Percentiles rank a stretch among this genome's conserved stretches.
Evolutionary conservation across 1,140 invertebrate species (phyloP).

Genomic region (Eupeodes corollae): DNA sequence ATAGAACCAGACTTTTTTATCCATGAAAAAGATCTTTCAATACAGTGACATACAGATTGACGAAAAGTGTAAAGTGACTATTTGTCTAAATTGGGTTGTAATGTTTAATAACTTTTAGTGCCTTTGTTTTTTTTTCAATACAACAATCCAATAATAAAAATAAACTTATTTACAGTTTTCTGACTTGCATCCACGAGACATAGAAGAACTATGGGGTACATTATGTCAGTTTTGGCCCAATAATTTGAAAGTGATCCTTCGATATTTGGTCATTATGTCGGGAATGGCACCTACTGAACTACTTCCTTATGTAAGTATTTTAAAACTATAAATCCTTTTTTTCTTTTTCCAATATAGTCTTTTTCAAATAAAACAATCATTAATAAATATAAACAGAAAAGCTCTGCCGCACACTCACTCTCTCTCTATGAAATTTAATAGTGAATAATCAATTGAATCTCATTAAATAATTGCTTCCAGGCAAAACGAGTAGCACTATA

Average conservation of each 20-base stretch:
- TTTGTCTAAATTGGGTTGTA: no score
- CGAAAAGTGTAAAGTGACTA: no score
- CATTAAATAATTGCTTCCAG: slow-evolving; percentile 40
- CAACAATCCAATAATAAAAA: no score
- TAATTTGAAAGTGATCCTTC: slow-evolving; percentile 92
- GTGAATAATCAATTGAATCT: not conserved
- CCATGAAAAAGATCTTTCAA: no score
- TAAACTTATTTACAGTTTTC: slow-evolving; percentile 57
- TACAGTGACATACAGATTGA: no score
- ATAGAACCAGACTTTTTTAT: no score
- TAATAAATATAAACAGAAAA: not conserved
- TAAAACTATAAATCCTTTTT: not conserved
- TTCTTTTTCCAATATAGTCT: not conserved
- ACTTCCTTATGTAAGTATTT: slow-evolving; percentile 65
- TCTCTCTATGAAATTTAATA: not conserved
- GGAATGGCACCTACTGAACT: slow-evolving; percentile 90
- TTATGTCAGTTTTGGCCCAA: slow-evolving; percentile 92
- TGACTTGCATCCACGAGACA: slow-evolving; percentile 87
- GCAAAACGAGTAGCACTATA: slow-evolving; percentile 91
- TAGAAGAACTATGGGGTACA: slow-evolving; percentile 91
- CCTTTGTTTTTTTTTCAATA: no score
- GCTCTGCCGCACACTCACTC: not conserved
- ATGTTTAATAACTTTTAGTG: no score
- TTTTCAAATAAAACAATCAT: not conserved
- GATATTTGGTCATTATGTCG: slow-evolving; percentile 94